phyloP scores from a whole-genome alignment of 2,888 invertebrate genomes.

The Lysandra bellargus region DNA sequence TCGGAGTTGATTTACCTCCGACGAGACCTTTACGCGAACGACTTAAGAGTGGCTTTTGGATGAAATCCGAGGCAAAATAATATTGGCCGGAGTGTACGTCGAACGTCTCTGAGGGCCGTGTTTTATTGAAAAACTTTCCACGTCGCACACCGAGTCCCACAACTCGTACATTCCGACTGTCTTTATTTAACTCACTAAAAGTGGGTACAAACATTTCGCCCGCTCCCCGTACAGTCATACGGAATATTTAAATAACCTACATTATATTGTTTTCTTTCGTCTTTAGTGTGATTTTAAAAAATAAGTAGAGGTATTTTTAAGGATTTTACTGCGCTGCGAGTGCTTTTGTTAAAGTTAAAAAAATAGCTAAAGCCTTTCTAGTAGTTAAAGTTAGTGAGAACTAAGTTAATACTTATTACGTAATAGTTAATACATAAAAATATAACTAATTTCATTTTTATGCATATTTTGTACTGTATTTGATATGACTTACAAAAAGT shows the following conservation, averaged over 20 bases:
- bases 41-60: background rate
- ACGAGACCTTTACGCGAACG: background rate
- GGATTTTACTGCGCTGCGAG: background rate
- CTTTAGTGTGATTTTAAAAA: background rate
- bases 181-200: conserved; percentile 36
- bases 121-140: conserved; percentile 77
- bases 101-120: conserved; percentile 74
- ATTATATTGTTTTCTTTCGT: conserved; percentile 5
- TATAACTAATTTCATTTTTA: background rate
- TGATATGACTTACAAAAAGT: background rate
- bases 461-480: background rate
- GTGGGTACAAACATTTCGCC: conserved; percentile 32
- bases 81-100: conserved; percentile 49
- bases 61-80: background rate
- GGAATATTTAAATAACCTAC: conserved; percentile 26
- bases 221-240: conserved; percentile 27
- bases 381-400: background rate
- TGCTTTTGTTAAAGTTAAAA: background rate
- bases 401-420: background rate
- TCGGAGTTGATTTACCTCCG: background rate
- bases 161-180: conserved; percentile 46
- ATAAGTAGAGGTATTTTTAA: background rate
- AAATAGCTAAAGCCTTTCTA: background rate
- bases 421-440: too few relatives aligned
- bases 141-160: conserved; percentile 52